A percentile compares a stretch with the other conserved stretches of the same genome.
Conservation (phyloP, 1,140 invertebrate species). For the Drosophila mayri region DNA sequence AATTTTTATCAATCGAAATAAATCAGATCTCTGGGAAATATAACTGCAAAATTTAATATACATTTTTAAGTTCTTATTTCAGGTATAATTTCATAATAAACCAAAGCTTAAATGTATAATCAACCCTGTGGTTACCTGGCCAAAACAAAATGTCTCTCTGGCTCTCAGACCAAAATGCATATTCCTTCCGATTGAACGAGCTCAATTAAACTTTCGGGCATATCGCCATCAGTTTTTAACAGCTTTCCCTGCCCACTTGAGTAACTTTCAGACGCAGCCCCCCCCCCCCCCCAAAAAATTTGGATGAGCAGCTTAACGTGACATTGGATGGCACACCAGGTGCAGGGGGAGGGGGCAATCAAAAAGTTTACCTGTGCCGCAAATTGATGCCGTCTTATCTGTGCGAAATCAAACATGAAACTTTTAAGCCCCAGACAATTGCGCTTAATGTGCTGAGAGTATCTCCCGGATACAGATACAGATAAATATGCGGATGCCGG, state of each 20-base stretch:
- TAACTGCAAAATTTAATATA: no score
- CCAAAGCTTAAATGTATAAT: background rate
- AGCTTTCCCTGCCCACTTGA: conserved; percentile 38
- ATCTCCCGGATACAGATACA: conserved; percentile 21
- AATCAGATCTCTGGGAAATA: background rate
- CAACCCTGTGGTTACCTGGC: background rate
- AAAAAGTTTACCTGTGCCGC: conserved; percentile 74
- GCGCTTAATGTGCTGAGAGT: conserved; percentile 69
- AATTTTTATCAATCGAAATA: background rate
- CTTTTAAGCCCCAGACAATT: conserved; percentile 79
- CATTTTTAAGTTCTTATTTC: no score
- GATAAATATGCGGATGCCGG: background rate
- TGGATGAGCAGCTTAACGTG: conserved; percentile 66
- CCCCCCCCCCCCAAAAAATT: conserved; percentile 16
- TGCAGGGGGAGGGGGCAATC: conserved; percentile 54
- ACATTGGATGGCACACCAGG: conserved; percentile 43
- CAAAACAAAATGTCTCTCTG: conserved; percentile 14
- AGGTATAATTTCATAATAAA: no score
- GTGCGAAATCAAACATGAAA: conserved; percentile 78
- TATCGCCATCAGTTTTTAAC: conserved; percentile 55
- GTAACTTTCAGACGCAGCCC: conserved; percentile 17
- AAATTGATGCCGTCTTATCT: conserved; percentile 77
- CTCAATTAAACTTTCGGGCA: conserved; percentile 54
- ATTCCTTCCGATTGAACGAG: conserved; percentile 51
- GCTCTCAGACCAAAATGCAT: conserved; percentile 5